Base-by-base conservation (phyloP, 1,140 invertebrate species). In the Pogonognathellus flavescens region DNA sequence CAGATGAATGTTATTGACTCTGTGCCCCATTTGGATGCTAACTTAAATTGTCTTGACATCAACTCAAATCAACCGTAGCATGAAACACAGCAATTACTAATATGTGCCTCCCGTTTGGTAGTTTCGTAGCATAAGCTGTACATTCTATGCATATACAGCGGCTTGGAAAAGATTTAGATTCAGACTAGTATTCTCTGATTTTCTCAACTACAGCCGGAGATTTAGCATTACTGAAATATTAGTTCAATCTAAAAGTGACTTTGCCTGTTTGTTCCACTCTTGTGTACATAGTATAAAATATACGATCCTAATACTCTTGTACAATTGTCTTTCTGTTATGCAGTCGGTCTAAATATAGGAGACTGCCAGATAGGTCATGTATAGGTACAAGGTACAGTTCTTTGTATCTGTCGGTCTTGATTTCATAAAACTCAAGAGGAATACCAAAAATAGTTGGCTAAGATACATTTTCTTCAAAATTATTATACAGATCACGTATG, bases 201-300 rank as follows among this genome's bases (percentile, higher is more conserved):
- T 76, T 76, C 70, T 76, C 70, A 76, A 76, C 25, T 18, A 76
- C 31, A 76, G n/a, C n/a, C n/a, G n/a, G 41, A 31, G 70, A 76
- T 76, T 76, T 76, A 72, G 14, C 66, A 41, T 72, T n/a, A 41
- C 31, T 76, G 70, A 76, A 76, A 76, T 76, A 76, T 76, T 76
- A 31, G 70, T 31, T 76, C 70, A 41, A 76, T 76, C 70, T 76
- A 76, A 76, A 66, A 76, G 25, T 31, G 16, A 16, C 70, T 6
- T 57, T 76, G 31, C 41, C 11, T 76, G 41, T 76, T 31, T 50
- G 49, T 76, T 49, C 70, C 41, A 76, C 49, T 66, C 25, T 25
- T 25, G 13, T 66, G 62, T 66, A 25, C 62, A 66, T 2, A 5
- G 53, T 55, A 55, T 55, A 16, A 14, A 55, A 55, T 55, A 16